A percentile compares a stretch with the other conserved stretches of the same genome.
These are phyloP conservation scores for Eupithecia insigniata DNA, from an alignment of 2,888 invertebrate genomes.

Conservation along the genomic window DNA sequence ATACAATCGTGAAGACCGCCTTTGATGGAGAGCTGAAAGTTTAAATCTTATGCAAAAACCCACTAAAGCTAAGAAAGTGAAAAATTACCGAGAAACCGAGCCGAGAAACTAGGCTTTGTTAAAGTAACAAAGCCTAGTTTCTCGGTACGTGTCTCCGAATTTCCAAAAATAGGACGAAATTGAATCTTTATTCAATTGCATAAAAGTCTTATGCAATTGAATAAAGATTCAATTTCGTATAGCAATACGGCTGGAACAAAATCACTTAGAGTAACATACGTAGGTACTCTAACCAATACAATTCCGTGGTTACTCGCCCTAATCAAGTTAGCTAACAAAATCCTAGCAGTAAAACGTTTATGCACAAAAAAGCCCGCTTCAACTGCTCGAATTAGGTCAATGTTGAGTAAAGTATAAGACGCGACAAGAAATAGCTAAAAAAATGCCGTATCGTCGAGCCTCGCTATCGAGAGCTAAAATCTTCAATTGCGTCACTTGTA, in stretches of 20 bases:
- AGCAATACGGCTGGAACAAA: background rate
- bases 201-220: background rate
- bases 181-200: no score
- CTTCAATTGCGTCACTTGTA: background rate
- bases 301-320: slow-evolving; percentile 13
- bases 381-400: slow-evolving; percentile 26
- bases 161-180: background rate
- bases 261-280: slow-evolving; percentile 9
- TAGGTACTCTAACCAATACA: background rate
- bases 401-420: slow-evolving; percentile 11
- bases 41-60: background rate
- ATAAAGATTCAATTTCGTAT: background rate
- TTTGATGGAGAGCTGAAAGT: background rate
- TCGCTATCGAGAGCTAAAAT: background rate
- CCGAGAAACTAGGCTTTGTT: no score
- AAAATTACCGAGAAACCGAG: no score
- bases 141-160: background rate
- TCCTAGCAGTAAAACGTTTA: slow-evolving; percentile 27
- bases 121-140: background rate
- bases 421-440: slow-evolving; percentile 8
- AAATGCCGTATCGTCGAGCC: background rate
- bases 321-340: slow-evolving; percentile 26
- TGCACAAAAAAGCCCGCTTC: slow-evolving; percentile 29
- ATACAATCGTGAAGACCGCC: no score
- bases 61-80: background rate